Evolutionary conservation across 2,888 invertebrate species (phyloP).

Genomic region (Oscheius onirici): DNA sequence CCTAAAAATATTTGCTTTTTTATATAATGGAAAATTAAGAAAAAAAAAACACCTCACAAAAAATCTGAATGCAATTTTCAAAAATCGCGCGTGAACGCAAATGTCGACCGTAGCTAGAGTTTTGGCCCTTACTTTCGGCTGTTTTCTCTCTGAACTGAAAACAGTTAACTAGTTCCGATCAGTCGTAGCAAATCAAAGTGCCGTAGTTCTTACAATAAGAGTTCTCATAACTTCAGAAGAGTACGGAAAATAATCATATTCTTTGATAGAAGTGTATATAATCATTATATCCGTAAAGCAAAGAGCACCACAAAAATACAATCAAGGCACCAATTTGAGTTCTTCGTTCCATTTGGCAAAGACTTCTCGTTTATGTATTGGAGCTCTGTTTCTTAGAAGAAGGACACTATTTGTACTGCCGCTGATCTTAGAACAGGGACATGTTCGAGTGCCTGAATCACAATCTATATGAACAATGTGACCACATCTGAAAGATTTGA

Average conservation of each 20-base stretch:
- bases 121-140: too few species aligned
- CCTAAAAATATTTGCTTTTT: neutral
- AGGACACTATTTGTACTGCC: neutral
- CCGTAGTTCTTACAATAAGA: too few species aligned
- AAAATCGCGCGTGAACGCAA: neutral
- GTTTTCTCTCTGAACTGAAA: too few species aligned
- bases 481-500: neutral
- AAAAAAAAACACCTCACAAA: neutral
- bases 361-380: neutral
- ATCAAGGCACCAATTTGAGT: too few species aligned
- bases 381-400: neutral
- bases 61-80: neutral
- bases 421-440: neutral
- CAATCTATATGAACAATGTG: neutral
- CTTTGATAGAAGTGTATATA: too few species aligned
- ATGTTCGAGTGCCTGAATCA: neutral
- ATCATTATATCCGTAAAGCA: too few species aligned
- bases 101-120: too few species aligned
- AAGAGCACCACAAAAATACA: too few species aligned
- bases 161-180: too few species aligned
- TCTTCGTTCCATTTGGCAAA: neutral
- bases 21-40: neutral
- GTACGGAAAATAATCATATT: too few species aligned
- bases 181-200: too few species aligned
- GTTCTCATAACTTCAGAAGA: too few species aligned